These are phyloP conservation scores for Catharus fuscescens DNA, from an alignment of 2,113 vertebrate species.

Conservation along the genomic window DNA sequence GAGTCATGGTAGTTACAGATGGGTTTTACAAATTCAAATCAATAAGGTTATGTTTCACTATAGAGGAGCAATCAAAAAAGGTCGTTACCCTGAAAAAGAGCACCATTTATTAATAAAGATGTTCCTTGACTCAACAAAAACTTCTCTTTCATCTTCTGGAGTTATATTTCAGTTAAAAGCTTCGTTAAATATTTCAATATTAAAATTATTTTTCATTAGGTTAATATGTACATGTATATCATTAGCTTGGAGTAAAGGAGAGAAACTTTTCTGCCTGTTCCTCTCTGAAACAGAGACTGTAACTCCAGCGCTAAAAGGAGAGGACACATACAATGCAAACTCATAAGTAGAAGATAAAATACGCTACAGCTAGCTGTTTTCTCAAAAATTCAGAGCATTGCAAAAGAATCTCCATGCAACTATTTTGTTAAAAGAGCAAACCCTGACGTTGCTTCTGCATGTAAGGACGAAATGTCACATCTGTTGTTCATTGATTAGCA, in stretches of 20 bases:
- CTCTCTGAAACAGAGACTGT: neutral
- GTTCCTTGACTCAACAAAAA: neutral
- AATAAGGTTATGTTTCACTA: constrained; percentile 17
- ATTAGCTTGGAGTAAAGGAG: neutral
- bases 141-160: neutral
- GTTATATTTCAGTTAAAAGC: neutral
- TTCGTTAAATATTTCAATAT: neutral
- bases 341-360: neutral
- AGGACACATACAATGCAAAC: neutral
- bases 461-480: constrained; percentile 45
- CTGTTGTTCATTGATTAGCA: constrained; percentile 36
- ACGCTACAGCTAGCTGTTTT: neutral
- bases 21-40: constrained; percentile 33
- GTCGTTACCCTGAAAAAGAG: neutral
- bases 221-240: neutral
- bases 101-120: neutral
- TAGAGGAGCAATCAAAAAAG: neutral
- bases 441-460: constrained; percentile 4
- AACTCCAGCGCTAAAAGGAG: neutral
- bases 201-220: neutral
- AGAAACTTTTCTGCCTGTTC: neutral
- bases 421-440: constrained; percentile 27
- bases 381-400: constrained; percentile 1
- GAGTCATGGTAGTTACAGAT: neutral
- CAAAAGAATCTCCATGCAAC: neutral